phyloP scores from a whole-genome alignment of 2,888 invertebrate genomes.

The Laothoe populi region DNA sequence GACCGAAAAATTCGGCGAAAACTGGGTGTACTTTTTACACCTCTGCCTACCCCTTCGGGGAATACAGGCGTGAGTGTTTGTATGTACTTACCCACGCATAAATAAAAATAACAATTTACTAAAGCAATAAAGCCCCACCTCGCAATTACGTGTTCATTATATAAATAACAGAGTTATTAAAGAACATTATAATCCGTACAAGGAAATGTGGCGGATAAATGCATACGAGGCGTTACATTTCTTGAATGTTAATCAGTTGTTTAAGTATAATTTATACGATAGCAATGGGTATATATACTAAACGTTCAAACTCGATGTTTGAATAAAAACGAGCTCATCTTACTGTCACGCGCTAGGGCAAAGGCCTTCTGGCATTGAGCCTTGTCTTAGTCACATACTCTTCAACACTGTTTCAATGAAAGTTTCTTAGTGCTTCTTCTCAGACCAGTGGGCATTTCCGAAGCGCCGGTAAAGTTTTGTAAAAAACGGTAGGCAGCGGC shows the following conservation, averaged over 20 bases:
- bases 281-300: conserved; percentile 13
- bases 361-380: conserved; percentile 24
- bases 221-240: conserved; percentile 25
- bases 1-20: too few species aligned
- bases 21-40: too few species aligned
- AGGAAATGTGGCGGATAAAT: conserved; percentile 46
- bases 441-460: too few species aligned
- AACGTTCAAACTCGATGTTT: conserved; percentile 20
- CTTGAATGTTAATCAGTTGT: conserved; percentile 26
- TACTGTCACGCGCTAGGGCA: conserved; percentile 1
- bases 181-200: conserved; percentile 46
- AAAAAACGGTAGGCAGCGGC: too few species aligned
- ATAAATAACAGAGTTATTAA: conserved; percentile 50
- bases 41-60: too few species aligned
- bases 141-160: conserved; percentile 68
- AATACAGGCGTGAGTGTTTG: too few species aligned
- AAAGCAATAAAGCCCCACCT: conserved; percentile 65
- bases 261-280: conserved; percentile 25
- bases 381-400: conserved; percentile 19
- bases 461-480: too few species aligned
- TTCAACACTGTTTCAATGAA: conserved; percentile 13
- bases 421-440: background rate
- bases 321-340: conserved; percentile 24
- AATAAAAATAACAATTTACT: conserved; percentile 53
- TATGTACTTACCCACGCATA: conserved; percentile 35